Conservation (phyloP, 2,113 vertebrate genomes). For the Solea senegalensis region DNA sequence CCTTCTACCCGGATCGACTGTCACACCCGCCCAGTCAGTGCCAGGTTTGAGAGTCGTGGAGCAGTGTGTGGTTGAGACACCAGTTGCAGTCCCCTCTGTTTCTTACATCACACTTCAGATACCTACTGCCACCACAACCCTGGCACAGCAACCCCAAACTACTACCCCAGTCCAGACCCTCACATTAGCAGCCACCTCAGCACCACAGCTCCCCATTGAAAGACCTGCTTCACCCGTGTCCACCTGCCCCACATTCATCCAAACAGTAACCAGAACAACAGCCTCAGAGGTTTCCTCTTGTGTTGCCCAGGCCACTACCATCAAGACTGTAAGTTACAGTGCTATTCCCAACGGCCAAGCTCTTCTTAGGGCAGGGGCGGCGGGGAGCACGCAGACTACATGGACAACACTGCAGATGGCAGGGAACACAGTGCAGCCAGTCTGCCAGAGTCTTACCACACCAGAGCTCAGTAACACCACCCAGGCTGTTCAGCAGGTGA, state of each 20-base stretch:
- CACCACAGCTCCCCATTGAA: constrained; percentile 41
- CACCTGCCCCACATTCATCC: constrained; percentile 36
- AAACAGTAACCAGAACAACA: constrained; percentile 35
- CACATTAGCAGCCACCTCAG: constrained; percentile 53
- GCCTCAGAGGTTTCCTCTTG: constrained; percentile 45
- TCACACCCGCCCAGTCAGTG: constrained; percentile 78
- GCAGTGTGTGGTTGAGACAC: constrained; percentile 72
- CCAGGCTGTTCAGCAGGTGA: constrained; percentile 74
- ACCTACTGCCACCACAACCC: constrained; percentile 66
- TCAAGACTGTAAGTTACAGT: constrained; percentile 64
- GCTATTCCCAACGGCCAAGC: constrained; percentile 68
- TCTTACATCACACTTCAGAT: constrained; percentile 83
- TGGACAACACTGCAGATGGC: constrained; percentile 97
- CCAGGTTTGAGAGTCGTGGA: constrained; percentile 81
- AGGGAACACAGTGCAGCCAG: constrained; percentile 93
- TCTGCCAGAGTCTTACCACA: constrained; percentile 85
- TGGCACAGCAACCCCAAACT: constrained; percentile 68
- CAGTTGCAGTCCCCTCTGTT: constrained; percentile 64
- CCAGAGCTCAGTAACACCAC: constrained; percentile 58
- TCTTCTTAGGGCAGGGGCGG: constrained; percentile 70
- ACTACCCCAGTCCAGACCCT: constrained; percentile 54
- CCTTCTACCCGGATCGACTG: constrained; percentile 74
- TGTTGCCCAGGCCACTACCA: constrained; percentile 43
- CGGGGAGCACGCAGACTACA: constrained; percentile 93
- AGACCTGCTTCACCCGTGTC: constrained; percentile 28